A percentile compares a stretch with the other conserved stretches of the same genome.
These are phyloP conservation scores for Betta splendens DNA, from an alignment of 2,797 vertebrate species.

Conservation along the genomic window DNA sequence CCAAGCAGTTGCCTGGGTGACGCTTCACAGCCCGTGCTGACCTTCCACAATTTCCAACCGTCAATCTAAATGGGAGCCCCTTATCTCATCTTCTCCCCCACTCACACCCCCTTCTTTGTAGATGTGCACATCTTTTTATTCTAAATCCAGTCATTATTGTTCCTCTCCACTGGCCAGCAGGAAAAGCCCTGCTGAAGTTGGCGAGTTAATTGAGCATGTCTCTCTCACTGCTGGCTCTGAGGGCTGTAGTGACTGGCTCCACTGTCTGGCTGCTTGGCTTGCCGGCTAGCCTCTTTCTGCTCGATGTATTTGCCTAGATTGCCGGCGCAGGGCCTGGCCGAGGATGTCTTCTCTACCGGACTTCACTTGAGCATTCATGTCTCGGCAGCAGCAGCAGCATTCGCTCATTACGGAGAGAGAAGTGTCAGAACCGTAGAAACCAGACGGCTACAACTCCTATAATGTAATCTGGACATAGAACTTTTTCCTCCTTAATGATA, in stretches of 20 bases:
- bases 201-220: slow-evolving; percentile 84
- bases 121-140: slow-evolving; percentile 85
- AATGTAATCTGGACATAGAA: slow-evolving; percentile 85
- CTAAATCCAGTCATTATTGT: slow-evolving; percentile 85
- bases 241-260: slow-evolving; percentile 63
- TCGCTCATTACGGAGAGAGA: slow-evolving; percentile 84
- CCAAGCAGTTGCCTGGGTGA: slow-evolving; percentile 75
- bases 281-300: slow-evolving; percentile 70
- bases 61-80: slow-evolving; percentile 81
- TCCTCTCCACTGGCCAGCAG: slow-evolving; percentile 83
- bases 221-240: slow-evolving; percentile 71
- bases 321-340: slow-evolving; percentile 72
- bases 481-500: slow-evolving; percentile 82
- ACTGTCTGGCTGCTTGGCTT: slow-evolving; percentile 67
- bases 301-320: slow-evolving; percentile 80
- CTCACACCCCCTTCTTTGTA: slow-evolving; percentile 76
- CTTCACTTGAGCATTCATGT: slow-evolving; percentile 84
- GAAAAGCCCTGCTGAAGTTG: slow-evolving; percentile 82
- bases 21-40: slow-evolving; percentile 77
- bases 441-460: slow-evolving; percentile 75
- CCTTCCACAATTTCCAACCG: slow-evolving; percentile 81
- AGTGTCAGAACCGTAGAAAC: slow-evolving; percentile 80
- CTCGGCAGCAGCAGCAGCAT: slow-evolving; percentile 68
- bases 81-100: slow-evolving; percentile 70
- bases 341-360: slow-evolving; percentile 78